phyloP scores from a whole-genome alignment of 1,140 invertebrate species.

The Probaryconus sp. region DNA sequence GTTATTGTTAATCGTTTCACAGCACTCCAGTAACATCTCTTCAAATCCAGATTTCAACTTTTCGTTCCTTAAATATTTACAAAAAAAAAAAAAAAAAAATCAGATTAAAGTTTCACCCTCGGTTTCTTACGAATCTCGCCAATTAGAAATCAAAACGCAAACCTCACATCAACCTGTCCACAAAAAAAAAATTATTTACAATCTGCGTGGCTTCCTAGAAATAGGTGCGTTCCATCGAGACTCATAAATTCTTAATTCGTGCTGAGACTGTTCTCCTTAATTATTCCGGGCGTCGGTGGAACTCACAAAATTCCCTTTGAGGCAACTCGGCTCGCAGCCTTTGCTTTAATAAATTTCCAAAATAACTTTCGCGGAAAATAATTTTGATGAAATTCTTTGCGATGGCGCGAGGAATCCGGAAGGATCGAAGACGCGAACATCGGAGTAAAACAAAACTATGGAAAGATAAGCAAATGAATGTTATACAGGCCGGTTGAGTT shows the following conservation, averaged over 20 bases:
- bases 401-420: background rate
- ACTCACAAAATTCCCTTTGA: slow-evolving; percentile 28
- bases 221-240: too few species aligned
- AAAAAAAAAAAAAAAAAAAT: too few species aligned
- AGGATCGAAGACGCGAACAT: background rate
- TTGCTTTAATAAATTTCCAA: slow-evolving; percentile 3
- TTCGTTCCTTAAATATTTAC: too few species aligned
- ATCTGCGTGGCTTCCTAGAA: too few species aligned
- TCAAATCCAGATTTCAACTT: too few species aligned
- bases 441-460: background rate
- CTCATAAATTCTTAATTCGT: slow-evolving; percentile 27
- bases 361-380: slow-evolving; percentile 7
- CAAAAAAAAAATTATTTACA: too few species aligned
- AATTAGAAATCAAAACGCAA: too few species aligned
- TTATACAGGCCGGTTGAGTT: slow-evolving; percentile 2
- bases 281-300: slow-evolving; percentile 9
- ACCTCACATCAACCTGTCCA: too few species aligned
- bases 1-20: slow-evolving; percentile 19
- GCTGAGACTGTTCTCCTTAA: slow-evolving; percentile 11
- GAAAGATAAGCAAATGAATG: slow-evolving; percentile 15
- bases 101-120: too few species aligned
- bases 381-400: background rate
- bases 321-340: background rate
- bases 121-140: too few species aligned
- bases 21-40: too few species aligned